These are phyloP conservation scores for Prionace glauca DNA, from an alignment of 2,797 vertebrate species.

Conservation along the genomic window DNA sequence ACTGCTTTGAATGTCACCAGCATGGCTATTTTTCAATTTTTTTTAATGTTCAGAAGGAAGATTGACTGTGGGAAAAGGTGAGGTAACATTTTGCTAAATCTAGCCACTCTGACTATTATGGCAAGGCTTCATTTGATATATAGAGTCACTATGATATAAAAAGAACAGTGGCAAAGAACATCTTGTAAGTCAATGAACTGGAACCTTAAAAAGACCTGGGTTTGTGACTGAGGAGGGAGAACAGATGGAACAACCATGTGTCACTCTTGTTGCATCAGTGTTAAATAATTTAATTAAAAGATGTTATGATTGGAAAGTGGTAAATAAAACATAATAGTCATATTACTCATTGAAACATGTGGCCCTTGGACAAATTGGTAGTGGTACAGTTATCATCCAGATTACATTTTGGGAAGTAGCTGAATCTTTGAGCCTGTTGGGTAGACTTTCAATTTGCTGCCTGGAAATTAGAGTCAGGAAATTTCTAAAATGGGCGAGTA, in stretches of 20 bases:
- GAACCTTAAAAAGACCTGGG: not conserved
- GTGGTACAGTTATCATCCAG: not conserved
- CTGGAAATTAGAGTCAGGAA: not conserved
- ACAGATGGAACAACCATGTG: not conserved
- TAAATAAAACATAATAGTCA: not conserved
- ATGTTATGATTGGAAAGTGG: not conserved
- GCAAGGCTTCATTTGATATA: not conserved
- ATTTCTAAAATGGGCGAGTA: not conserved
- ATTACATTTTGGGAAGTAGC: not conserved
- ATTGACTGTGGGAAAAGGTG: slow-evolving; percentile 34
- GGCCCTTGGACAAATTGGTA: not conserved
- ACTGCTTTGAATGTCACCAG: slow-evolving; percentile 7
- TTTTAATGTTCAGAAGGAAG: not conserved
- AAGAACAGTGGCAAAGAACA: not conserved
- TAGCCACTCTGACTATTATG: slow-evolving; percentile 2
- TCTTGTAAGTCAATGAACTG: slow-evolving; percentile 16
- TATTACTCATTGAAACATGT: not conserved
- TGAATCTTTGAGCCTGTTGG: not conserved
- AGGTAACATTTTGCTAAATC: slow-evolving; percentile 32
- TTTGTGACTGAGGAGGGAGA: not conserved
- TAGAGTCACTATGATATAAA: not conserved
- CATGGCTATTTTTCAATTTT: slow-evolving; percentile 1
- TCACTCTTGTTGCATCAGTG: not conserved
- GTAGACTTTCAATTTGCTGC: not conserved
- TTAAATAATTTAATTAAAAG: not conserved